phyloP scores from a whole-genome alignment of 92 coral and sea anemone species.

The Actinostola sp. region DNA sequence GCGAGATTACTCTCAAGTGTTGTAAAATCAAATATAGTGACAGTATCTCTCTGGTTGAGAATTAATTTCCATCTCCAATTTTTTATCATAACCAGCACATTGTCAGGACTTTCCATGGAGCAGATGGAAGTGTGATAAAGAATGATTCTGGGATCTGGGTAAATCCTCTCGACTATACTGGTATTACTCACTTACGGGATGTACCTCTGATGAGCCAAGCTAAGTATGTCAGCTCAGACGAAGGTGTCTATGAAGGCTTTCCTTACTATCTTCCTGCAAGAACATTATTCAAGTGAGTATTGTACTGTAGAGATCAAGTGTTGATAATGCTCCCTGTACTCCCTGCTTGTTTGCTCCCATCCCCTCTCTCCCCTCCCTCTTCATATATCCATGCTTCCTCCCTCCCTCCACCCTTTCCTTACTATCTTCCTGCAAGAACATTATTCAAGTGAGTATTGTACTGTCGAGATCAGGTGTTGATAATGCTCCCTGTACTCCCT shows the following conservation, averaged over 20 bases:
- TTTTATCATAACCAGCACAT: too few relatives aligned
- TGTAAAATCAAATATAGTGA: too few relatives aligned
- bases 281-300: conserved; percentile 67
- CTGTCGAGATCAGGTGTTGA: too few relatives aligned
- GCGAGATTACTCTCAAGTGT: too few relatives aligned
- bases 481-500: not conserved
- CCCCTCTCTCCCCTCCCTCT: too few relatives aligned
- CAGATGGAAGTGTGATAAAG: conserved; percentile 59
- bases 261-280: conserved; percentile 93
- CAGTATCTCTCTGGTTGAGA: not conserved
- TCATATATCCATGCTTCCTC: too few relatives aligned
- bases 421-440: conserved; percentile 81
- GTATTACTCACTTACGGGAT: conserved; percentile 64
- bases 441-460: conserved; percentile 61
- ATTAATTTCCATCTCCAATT: too few relatives aligned
- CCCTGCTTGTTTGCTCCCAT: not conserved
- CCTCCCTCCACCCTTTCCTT: too few relatives aligned
- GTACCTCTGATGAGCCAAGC: conserved; percentile 69
- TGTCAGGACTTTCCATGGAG: conserved; percentile 82
- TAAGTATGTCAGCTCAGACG: conserved; percentile 44
- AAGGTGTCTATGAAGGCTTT: conserved; percentile 92
- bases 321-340: not conserved
- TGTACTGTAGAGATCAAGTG: too few relatives aligned
- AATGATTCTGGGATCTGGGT: conserved; percentile 92
- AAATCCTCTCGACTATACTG: conserved; percentile 83